These are phyloP conservation scores for Augochlorella aurata DNA, from an alignment of 2,888 invertebrate species.

Conservation along the genomic window DNA sequence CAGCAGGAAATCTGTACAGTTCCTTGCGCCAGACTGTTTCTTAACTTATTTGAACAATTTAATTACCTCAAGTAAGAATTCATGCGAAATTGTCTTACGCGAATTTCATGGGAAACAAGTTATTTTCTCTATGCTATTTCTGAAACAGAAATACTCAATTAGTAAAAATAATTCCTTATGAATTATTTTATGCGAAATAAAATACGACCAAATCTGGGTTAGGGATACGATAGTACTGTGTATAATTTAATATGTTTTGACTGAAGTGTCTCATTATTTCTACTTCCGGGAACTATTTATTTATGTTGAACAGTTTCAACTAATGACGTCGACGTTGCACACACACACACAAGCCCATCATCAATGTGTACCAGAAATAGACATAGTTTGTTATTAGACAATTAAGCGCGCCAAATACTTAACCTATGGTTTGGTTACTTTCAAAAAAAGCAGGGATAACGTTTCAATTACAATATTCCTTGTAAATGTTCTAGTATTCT, in stretches of 20 bases:
- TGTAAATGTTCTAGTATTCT: not conserved
- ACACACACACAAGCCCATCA: not conserved
- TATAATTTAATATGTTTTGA: not conserved
- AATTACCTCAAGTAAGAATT: too few relatives aligned
- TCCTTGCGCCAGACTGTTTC: too few relatives aligned
- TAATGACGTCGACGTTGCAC: not conserved
- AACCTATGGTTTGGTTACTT: not conserved
- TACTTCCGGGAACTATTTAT: not conserved
- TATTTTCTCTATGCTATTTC: not conserved
- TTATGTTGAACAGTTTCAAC: not conserved
- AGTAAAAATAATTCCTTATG: not conserved
- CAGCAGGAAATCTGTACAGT: too few relatives aligned
- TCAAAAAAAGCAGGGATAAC: not conserved
- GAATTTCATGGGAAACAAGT: too few relatives aligned
- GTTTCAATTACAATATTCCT: not conserved
- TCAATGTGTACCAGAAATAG: not conserved
- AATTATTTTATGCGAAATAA: not conserved
- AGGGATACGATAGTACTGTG: not conserved
- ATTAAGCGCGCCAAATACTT: not conserved
- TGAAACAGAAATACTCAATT: not conserved
- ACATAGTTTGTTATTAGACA: conserved; percentile 7
- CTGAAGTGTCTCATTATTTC: not conserved
- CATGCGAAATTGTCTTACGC: too few relatives aligned
- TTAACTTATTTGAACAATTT: too few relatives aligned
- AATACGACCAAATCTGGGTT: not conserved